phyloP scores from a whole-genome alignment of 2,888 invertebrate species.

The Odontomyia ornata region DNA sequence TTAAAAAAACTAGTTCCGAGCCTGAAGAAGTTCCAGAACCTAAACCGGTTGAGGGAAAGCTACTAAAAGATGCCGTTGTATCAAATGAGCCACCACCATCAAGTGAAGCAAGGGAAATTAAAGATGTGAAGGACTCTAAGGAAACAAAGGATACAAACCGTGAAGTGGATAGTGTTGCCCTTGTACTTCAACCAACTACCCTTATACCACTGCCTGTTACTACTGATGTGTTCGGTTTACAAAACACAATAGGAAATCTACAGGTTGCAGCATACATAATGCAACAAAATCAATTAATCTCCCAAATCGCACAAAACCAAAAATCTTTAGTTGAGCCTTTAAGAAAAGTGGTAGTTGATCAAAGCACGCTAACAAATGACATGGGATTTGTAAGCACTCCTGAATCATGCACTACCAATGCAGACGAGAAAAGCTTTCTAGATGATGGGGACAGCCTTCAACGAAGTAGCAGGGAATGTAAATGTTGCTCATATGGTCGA shows the following conservation, averaged over 20 bases:
- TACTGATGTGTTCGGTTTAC: conserved; percentile 61
- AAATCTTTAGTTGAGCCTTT: neutral
- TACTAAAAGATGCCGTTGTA: neutral
- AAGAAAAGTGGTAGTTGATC: conserved; percentile 23
- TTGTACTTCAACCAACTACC: conserved; percentile 63
- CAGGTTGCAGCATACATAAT: conserved; percentile 63
- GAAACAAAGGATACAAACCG: conserved; percentile 29
- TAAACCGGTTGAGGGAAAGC: neutral
- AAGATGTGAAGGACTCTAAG: conserved; percentile 46
- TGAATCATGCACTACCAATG: neutral
- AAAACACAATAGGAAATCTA: conserved; percentile 62
- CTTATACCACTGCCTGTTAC: conserved; percentile 63
- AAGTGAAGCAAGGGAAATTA: conserved; percentile 9
- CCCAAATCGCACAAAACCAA: conserved; percentile 42
- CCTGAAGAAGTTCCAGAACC: conserved; percentile 45
- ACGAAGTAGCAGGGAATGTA: neutral
- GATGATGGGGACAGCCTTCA: neutral
- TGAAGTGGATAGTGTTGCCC: conserved; percentile 59
- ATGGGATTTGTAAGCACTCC: conserved; percentile 13
- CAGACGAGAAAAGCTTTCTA: conserved; percentile 1
- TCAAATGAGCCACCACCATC: neutral
- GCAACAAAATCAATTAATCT: conserved; percentile 58
- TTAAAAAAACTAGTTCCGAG: conserved; percentile 6
- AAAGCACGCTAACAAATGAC: conserved; percentile 21
- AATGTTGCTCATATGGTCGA: conserved; percentile 28